Conservation (phyloP, 2,888 invertebrate species). For the Dicranocentrus wangi region DNA sequence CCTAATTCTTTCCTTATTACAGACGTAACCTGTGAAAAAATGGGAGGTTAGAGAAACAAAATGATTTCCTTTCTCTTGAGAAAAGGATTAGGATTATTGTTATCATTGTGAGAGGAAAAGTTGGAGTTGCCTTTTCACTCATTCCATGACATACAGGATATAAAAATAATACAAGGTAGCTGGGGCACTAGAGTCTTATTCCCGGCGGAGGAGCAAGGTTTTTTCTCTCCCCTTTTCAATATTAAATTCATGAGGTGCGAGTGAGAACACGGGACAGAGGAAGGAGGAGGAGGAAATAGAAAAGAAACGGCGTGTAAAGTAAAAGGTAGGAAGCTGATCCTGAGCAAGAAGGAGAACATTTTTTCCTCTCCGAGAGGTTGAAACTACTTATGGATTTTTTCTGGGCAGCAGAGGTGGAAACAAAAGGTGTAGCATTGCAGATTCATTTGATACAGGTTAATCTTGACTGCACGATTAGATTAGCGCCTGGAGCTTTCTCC, state of each 20-base stretch:
- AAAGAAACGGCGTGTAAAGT: neutral
- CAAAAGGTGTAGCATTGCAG: too few species aligned
- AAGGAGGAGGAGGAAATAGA: too few species aligned
- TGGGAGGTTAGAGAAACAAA: conserved; percentile 8
- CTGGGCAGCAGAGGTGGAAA: too few species aligned
- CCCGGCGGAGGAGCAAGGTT: neutral
- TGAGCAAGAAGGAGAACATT: neutral
- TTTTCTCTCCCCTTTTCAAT: neutral
- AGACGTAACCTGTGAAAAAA: conserved; percentile 30
- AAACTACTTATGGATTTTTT: too few species aligned
- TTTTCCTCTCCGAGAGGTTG: too few species aligned
- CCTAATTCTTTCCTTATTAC: conserved; percentile 17
- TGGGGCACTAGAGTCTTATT: neutral
- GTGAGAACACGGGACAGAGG: conserved; percentile 2
- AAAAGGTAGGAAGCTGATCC: neutral
- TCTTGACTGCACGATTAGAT: too few species aligned
- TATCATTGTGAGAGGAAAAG: conserved; percentile 27
- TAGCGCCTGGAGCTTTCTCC: too few species aligned
- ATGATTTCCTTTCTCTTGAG: conserved; percentile 31
- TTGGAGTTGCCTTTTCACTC: neutral
- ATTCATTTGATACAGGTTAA: too few species aligned
- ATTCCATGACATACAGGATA: too few species aligned
- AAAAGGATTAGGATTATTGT: conserved; percentile 46
- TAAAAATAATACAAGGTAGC: neutral
- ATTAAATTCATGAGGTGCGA: conserved; percentile 6